Conservation (phyloP, 1,140 invertebrate species). For the Bombus pascuorum region DNA sequence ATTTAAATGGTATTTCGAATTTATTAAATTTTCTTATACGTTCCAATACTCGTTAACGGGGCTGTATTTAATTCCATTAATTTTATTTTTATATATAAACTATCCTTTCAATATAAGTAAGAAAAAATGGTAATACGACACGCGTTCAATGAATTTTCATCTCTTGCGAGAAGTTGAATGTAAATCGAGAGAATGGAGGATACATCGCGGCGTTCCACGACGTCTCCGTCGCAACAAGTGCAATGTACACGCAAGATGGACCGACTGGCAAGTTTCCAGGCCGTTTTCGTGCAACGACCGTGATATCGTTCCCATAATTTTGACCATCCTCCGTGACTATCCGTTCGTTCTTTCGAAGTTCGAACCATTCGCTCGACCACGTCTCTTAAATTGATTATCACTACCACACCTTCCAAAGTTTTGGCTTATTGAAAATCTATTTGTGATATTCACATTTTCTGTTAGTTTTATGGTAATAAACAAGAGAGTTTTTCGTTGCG, state of each 20-base stretch:
- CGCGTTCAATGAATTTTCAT: background rate
- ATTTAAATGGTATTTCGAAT: too few species aligned
- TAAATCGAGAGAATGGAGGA: slow-evolving; percentile 33
- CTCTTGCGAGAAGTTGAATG: background rate
- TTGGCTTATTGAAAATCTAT: background rate
- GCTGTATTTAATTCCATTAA: too few species aligned
- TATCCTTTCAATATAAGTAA: too few species aligned
- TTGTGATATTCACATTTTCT: too few species aligned
- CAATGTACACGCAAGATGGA: slow-evolving; percentile 58
- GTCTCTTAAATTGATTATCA: slow-evolving; percentile 4
- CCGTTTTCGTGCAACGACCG: slow-evolving; percentile 71
- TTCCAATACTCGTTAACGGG: too few species aligned
- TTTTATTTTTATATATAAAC: too few species aligned
- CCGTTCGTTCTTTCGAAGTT: slow-evolving; percentile 33
- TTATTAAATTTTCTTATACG: too few species aligned
- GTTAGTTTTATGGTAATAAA: too few species aligned
- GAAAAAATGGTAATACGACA: background rate
- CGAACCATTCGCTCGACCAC: slow-evolving; percentile 35
- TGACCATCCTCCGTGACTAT: slow-evolving; percentile 46
- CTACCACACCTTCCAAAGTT: background rate
- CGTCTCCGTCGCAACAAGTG: slow-evolving; percentile 63
- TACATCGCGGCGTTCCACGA: slow-evolving; percentile 16
- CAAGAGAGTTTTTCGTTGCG: too few species aligned
- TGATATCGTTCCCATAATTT: slow-evolving; percentile 72
- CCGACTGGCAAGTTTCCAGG: slow-evolving; percentile 68